Conservation (phyloP, 2,888 invertebrate genomes). For the Drosophila gaucha region DNA sequence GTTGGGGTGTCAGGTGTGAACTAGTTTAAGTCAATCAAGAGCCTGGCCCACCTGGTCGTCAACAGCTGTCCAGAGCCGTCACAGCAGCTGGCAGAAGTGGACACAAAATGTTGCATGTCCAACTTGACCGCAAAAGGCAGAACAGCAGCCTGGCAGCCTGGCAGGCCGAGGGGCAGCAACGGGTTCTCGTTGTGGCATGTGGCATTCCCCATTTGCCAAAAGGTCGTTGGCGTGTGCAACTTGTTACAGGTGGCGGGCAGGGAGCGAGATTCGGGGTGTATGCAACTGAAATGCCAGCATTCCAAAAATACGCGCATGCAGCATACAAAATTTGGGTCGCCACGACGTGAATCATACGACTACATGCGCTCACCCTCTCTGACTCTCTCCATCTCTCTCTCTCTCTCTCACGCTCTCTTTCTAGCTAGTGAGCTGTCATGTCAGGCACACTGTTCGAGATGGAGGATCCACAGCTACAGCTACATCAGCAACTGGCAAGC, state of each 20-base stretch:
- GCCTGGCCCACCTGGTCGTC: conserved; percentile 36
- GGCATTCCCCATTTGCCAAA: conserved; percentile 57
- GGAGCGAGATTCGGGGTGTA: conserved; percentile 10
- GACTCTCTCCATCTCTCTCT: conserved; percentile 11
- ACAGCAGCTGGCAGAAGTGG: conserved; percentile 27
- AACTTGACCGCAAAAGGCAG: conserved; percentile 72
- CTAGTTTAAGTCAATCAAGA: conserved; percentile 77
- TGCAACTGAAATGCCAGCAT: conserved; percentile 68
- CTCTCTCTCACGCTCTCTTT: conserved; percentile 4
- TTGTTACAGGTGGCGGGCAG: conserved; percentile 30
- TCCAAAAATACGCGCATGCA: conserved; percentile 70
- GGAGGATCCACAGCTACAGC: conserved; percentile 52
- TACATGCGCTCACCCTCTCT: conserved; percentile 20
- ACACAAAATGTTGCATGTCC: conserved; percentile 22
- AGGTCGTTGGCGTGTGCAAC: conserved; percentile 71
- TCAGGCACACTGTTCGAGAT: conserved; percentile 68
- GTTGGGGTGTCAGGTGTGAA: conserved; percentile 56
- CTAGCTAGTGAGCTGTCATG: conserved; percentile 48
- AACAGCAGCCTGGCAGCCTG: not conserved
- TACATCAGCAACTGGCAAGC: conserved; percentile 45
- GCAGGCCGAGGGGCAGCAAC: conserved; percentile 4
- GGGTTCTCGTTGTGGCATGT: conserved; percentile 31
- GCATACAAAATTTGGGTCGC: conserved; percentile 65
- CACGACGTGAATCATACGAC: conserved; percentile 59
- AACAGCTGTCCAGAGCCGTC: conserved; percentile 26